phyloP scores from a whole-genome alignment of 1,140 invertebrate genomes.

The Megalonaias nervosa region DNA sequence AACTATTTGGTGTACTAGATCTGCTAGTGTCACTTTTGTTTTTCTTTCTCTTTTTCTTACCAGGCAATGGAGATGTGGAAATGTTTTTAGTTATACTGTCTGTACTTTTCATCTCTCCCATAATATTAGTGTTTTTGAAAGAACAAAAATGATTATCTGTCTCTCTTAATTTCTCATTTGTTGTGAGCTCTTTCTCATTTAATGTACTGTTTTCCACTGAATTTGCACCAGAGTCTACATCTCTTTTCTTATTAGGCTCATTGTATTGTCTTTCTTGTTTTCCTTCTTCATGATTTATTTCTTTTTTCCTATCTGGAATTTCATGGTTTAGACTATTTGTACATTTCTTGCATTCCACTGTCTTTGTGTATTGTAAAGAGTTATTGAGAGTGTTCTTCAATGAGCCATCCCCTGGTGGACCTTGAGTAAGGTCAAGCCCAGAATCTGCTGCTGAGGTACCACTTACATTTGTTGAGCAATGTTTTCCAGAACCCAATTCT shows the following conservation, averaged over 20 bases:
- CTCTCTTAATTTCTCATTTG: no score
- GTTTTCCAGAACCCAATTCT: constrained; percentile 1
- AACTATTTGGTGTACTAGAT: constrained; percentile 21
- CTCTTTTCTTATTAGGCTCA: neutral
- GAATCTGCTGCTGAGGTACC: constrained; percentile 50
- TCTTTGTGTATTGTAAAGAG: neutral
- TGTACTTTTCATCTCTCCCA: neutral
- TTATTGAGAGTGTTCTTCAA: constrained; percentile 6
- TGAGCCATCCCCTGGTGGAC: constrained; percentile 5
- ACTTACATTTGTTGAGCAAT: constrained; percentile 18
- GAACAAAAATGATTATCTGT: neutral
- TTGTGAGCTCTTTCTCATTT: no score
- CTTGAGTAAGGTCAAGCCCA: constrained; percentile 55
- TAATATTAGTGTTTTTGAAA: neutral
- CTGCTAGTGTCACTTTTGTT: constrained; percentile 17
- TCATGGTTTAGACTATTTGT: neutral
- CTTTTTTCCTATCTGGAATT: neutral
- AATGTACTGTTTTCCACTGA: no score
- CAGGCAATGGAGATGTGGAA: constrained; percentile 10
- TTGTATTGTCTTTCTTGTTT: neutral
- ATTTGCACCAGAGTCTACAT: no score
- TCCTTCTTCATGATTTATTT: constrained; percentile 1
- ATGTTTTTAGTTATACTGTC: neutral
- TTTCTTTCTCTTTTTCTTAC: constrained; percentile 22
- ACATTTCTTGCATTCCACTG: neutral